Percentiles rank a stretch among this genome's conserved stretches.
These are phyloP conservation scores for Simalia tracyae DNA, from an alignment of 2,797 vertebrate species.

Conservation along the genomic window DNA sequence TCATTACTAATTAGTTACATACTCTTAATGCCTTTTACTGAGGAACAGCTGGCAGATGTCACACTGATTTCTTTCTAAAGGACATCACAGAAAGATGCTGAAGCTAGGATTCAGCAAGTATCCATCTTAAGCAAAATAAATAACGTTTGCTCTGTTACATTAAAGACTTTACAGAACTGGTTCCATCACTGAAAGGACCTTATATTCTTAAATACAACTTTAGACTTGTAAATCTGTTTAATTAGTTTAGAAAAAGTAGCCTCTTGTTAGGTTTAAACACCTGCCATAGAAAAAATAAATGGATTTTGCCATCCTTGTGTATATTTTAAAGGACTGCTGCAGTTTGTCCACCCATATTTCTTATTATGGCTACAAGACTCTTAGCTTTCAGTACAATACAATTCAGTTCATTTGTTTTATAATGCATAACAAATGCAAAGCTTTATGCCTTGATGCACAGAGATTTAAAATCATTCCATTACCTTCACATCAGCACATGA, in stretches of 20 bases:
- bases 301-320: neutral
- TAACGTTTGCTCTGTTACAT: neutral
- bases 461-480: neutral
- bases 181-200: neutral
- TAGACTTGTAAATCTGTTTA: constrained; percentile 18
- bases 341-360: constrained; percentile 3
- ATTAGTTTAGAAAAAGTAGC: constrained; percentile 38
- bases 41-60: constrained; percentile 55
- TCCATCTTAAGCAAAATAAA: constrained; percentile 6
- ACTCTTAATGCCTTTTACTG: constrained; percentile 64
- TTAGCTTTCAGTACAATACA: neutral
- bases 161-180: neutral
- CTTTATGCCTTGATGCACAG: neutral
- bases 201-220: fast-evolving
- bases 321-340: constrained; percentile 2
- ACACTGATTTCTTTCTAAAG: constrained; percentile 36
- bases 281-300: neutral
- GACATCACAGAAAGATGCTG: constrained; percentile 11
- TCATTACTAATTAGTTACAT: constrained; percentile 70
- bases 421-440: neutral
- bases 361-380: neutral
- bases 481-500: neutral
- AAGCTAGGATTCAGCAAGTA: neutral
- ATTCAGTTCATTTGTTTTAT: constrained; percentile 1
- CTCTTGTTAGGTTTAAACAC: neutral